Evolutionary conservation across 2,113 vertebrate species (phyloP).

Genomic region (Atlantisia rogersi): DNA sequence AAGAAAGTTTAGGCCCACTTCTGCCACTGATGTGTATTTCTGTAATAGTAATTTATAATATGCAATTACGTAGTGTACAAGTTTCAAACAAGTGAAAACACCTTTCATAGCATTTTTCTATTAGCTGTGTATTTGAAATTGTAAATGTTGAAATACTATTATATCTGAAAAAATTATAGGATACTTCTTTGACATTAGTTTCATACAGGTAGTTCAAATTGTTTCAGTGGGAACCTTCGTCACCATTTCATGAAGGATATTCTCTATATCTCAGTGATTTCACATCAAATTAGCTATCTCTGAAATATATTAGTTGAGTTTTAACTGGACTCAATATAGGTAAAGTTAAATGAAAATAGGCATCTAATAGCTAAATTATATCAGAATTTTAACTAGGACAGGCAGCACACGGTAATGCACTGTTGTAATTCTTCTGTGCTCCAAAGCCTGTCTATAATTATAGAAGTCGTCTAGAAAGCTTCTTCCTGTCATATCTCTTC

Average conservation of each 20-base stretch:
- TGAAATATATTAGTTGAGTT: background rate
- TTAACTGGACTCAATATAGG: background rate
- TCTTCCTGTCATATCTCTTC: background rate
- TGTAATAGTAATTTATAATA: background rate
- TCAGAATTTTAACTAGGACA: background rate
- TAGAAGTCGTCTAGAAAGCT: background rate
- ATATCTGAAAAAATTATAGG: background rate
- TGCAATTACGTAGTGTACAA: background rate
- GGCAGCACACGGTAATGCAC: background rate
- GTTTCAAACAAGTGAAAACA: background rate
- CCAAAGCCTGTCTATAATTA: background rate
- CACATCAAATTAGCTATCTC: background rate
- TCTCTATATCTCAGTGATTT: background rate
- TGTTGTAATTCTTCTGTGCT: background rate
- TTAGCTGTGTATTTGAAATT: background rate
- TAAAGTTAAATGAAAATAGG: background rate
- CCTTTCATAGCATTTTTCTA: background rate
- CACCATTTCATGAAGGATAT: background rate
- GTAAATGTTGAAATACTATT: background rate
- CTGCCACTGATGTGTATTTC: background rate
- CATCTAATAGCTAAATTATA: background rate
- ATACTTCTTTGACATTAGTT: background rate
- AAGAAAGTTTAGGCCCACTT: background rate
- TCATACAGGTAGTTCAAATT: background rate
- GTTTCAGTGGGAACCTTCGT: background rate